Conservation (phyloP, 1,140 invertebrate genomes). For the Bombus affinis region DNA sequence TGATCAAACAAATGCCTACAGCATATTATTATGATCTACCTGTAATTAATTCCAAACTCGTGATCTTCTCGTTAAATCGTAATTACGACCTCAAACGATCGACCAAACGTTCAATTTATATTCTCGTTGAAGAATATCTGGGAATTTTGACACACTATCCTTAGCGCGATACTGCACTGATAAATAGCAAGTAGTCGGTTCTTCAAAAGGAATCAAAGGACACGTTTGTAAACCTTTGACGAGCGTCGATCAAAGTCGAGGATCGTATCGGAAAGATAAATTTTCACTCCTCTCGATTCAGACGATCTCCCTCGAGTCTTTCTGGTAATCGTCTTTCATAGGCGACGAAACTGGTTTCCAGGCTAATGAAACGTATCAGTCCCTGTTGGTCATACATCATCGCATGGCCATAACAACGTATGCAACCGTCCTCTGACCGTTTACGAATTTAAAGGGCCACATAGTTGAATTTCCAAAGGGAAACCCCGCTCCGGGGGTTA, state of each 20-base stretch:
- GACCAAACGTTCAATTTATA: background rate
- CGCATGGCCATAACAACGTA: background rate
- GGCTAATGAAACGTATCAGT: background rate
- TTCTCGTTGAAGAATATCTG: background rate
- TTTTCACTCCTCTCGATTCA: background rate
- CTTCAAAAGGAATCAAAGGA: too few relatives aligned
- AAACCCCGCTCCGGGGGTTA: background rate
- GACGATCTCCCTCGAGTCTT: background rate
- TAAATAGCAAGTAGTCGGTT: too few relatives aligned
- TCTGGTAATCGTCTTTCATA: background rate
- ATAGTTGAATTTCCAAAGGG: slow-evolving; percentile 21
- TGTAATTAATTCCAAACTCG: background rate
- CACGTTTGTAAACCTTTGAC: too few relatives aligned
- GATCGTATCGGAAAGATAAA: background rate
- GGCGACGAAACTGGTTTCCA: background rate
- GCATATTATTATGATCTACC: too few relatives aligned
- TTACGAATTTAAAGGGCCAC: slow-evolving; percentile 22
- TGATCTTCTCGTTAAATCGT: background rate
- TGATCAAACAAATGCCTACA: too few relatives aligned
- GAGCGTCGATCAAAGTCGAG: too few relatives aligned
- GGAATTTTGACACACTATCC: background rate
- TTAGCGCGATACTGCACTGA: background rate
- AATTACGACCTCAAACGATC: background rate
- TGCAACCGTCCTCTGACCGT: background rate
- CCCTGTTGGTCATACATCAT: background rate